phyloP scores from a whole-genome alignment of 2,113 vertebrate genomes.

The Gadus macrocephalus region DNA sequence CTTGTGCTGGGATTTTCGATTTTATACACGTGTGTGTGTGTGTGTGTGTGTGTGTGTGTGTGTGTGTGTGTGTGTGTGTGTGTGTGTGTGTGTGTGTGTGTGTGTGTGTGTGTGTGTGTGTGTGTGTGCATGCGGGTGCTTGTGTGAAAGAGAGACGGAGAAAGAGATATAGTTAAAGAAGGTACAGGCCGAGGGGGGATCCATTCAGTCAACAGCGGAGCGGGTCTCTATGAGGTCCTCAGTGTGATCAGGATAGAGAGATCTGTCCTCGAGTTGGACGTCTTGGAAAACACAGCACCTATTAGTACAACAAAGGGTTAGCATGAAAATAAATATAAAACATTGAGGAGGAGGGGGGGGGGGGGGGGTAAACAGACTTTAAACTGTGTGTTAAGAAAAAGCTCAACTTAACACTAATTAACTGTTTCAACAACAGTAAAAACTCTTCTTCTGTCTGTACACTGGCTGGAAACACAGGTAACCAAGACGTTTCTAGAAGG shows the following conservation, averaged over 20 bases:
- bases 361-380: too few species aligned
- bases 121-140: constrained; percentile 17
- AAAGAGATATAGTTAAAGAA: constrained; percentile 5
- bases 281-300: neutral
- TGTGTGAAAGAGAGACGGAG: constrained; percentile 5
- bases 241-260: constrained; percentile 40
- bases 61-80: constrained; percentile 1
- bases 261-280: constrained; percentile 22
- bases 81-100: constrained; percentile 4
- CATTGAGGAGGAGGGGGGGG: too few species aligned
- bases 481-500: too few species aligned
- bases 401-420: too few species aligned
- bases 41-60: constrained; percentile 1
- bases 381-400: too few species aligned
- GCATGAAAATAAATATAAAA: too few species aligned
- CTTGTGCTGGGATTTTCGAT: neutral
- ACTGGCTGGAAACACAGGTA: too few species aligned
- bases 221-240: constrained; percentile 32
- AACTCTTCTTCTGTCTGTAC: too few species aligned
- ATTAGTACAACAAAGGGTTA: too few species aligned
- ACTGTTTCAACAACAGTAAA: too few species aligned
- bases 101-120: constrained; percentile 3
- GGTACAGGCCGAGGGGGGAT: constrained; percentile 18
- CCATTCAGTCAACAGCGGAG: constrained; percentile 32
- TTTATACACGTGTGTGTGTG: constrained; percentile 11